Conservation (phyloP, 2,797 vertebrate genomes). For the Buceros bicornis region DNA sequence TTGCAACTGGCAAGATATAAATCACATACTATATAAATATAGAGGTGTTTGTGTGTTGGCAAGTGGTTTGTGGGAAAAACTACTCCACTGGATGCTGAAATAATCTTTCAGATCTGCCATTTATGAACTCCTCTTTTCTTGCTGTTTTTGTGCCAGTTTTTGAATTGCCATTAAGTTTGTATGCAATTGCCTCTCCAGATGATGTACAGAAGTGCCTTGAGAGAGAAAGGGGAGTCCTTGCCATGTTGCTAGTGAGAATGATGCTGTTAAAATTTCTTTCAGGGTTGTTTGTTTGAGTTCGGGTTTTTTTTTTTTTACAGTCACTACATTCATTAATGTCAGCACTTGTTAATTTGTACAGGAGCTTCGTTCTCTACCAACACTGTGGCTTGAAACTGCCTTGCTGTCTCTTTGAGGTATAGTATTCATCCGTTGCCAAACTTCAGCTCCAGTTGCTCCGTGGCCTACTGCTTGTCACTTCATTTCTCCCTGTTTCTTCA, state of each 20-base stretch:
- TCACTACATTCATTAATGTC: neutral
- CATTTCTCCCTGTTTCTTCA: neutral
- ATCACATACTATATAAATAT: slow-evolving; percentile 59
- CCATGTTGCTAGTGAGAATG: neutral
- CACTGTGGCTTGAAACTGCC: neutral
- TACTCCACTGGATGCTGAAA: slow-evolving; percentile 37
- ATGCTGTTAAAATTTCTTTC: neutral
- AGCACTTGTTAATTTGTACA: neutral
- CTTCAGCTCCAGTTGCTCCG: neutral
- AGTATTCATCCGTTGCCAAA: neutral
- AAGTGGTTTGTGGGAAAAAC: slow-evolving; percentile 50
- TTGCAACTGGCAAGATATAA: slow-evolving; percentile 74
- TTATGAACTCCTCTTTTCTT: neutral
- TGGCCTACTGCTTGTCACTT: neutral
- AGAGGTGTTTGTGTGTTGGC: slow-evolving; percentile 71
- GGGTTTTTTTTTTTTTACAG: neutral
- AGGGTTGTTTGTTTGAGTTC: neutral
- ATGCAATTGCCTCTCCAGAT: neutral
- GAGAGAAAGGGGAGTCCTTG: neutral
- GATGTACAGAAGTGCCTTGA: neutral
- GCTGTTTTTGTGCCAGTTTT: neutral
- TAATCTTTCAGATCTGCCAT: slow-evolving; percentile 30
- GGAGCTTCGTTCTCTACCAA: neutral
- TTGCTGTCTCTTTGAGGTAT: neutral
- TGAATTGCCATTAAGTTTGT: neutral